Percentiles rank a stretch among this genome's conserved stretches.
Evolutionary conservation across 2,113 vertebrate genomes (phyloP).

Genomic region (Oreotrochilus melanogaster): DNA sequence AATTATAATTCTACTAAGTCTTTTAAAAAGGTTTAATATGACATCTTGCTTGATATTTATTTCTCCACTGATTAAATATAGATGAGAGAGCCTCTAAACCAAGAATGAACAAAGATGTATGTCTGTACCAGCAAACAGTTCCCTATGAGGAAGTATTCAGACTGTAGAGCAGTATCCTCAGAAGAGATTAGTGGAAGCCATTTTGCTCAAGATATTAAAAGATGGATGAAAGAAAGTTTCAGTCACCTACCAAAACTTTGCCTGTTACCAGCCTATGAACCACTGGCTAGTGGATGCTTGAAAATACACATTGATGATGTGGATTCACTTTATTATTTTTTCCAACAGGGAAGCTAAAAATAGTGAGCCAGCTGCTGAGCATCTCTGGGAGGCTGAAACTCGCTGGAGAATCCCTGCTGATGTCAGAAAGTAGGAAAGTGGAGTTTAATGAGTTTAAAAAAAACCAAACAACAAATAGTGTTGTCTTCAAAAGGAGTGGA

Average conservation of each 20-base stretch:
- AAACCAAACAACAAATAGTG: background rate
- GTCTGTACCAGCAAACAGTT: background rate
- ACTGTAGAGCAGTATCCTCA: background rate
- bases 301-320: background rate
- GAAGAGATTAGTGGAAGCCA: background rate
- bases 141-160: background rate
- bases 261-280: background rate
- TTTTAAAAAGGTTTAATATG: background rate
- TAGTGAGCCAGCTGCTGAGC: conserved; percentile 36
- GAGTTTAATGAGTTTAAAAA: conserved; percentile 12
- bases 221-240: conserved; percentile 20
- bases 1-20: background rate
- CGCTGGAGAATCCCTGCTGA: conserved; percentile 41
- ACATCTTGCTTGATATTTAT: background rate
- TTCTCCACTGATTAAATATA: background rate
- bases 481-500: background rate
- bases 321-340: background rate
- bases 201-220: conserved; percentile 21
- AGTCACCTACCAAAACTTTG: background rate
- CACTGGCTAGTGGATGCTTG: background rate
- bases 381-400: background rate
- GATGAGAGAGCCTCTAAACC: background rate
- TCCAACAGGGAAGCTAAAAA: conserved; percentile 6
- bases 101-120: background rate
- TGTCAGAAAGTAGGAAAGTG: conserved; percentile 14